phyloP scores from a whole-genome alignment of 2,888 invertebrate species.

The Ischnus inquisitorius region DNA sequence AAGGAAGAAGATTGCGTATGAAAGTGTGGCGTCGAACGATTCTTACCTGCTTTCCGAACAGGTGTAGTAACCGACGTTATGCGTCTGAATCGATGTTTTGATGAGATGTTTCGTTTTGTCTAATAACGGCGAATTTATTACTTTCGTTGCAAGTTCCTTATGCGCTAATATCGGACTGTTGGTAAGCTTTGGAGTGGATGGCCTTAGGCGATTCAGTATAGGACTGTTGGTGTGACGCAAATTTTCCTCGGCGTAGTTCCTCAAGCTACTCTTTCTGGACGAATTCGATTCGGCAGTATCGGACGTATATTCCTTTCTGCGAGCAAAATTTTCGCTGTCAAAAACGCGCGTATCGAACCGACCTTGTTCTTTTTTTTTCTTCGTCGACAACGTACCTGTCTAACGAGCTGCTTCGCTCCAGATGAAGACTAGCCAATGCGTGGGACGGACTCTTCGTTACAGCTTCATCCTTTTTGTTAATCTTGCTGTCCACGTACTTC shows the following conservation, averaged over 20 bases:
- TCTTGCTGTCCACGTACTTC: conserved; percentile 77
- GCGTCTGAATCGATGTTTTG: conserved; percentile 74
- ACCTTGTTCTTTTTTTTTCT: not conserved
- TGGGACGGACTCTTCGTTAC: conserved; percentile 78
- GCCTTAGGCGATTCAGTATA: conserved; percentile 75
- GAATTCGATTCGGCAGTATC: conserved; percentile 79
- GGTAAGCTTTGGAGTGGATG: conserved; percentile 79
- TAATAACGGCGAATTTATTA: conserved; percentile 75
- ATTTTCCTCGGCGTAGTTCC: conserved; percentile 74
- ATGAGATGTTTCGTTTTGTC: conserved; percentile 77
- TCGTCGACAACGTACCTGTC: conserved; percentile 74
- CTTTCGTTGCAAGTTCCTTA: conserved; percentile 74
- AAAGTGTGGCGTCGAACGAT: not conserved
- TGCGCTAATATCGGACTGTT: conserved; percentile 80
- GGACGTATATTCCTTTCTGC: conserved; percentile 77
- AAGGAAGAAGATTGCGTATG: not conserved
- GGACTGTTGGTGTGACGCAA: conserved; percentile 79
- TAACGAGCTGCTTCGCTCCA: conserved; percentile 79
- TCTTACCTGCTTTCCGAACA: conserved; percentile 79
- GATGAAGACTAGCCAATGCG: conserved; percentile 74
- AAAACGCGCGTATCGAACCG: not conserved
- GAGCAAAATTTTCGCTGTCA: conserved; percentile 3
- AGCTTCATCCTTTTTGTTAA: conserved; percentile 75
- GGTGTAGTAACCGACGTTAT: conserved; percentile 80
- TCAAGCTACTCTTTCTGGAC: conserved; percentile 77